Evolutionary conservation across 2,888 invertebrate species (phyloP), one percentile per base, ranked within the genome.

Genomic region (Cephonodes hylas): DNA sequence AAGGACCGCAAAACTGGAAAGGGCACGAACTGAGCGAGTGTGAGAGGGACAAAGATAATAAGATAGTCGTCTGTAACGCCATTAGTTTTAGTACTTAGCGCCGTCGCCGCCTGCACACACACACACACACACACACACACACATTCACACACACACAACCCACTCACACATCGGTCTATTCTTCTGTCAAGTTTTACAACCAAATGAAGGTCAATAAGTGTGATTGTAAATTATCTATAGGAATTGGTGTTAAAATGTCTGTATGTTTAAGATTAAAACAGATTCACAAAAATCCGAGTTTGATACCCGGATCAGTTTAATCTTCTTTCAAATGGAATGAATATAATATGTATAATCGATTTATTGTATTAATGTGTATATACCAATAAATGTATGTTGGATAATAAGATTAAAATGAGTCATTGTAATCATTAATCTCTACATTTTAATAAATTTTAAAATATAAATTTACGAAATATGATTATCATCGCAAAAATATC

Each of bases 51-150:
- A 69, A 70, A 75, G 68, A 75, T 75, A 72, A 68, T 71, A 74
- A 71, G 66, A 77, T 77, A 84, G 84, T 81, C 83, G 83, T 78
- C 79, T 81, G 73, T 80, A 79, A 80, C 82, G 86, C 85, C 85
- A 83, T 80, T 89, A 88, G 84, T 74, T 76, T 75, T 86, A 83
- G 82, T 85, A 83, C 77, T 76, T 70, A 79, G 77, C 77, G 78
- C 79, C 79, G 83, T 77, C 84, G 76, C 75, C 73, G 76, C 62
- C 53, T 27, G 42, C 42, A 38, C 46, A 23, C 23, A 23, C 38
- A 20, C 38, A 38, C 57, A 23, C 20, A 8, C 34, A 13, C 34
- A 34, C 7, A 20, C 5, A 22, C 45, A 45, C 3, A 22, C 38
- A 31, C n/a, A 42, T 7, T 6, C 7, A 34, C 6, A 31, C 3